A percentile compares a stretch with the other conserved stretches of the same genome.
These are phyloP conservation scores for Willisornis vidua DNA, from an alignment of 2,113 vertebrate species.

Conservation along the genomic window DNA sequence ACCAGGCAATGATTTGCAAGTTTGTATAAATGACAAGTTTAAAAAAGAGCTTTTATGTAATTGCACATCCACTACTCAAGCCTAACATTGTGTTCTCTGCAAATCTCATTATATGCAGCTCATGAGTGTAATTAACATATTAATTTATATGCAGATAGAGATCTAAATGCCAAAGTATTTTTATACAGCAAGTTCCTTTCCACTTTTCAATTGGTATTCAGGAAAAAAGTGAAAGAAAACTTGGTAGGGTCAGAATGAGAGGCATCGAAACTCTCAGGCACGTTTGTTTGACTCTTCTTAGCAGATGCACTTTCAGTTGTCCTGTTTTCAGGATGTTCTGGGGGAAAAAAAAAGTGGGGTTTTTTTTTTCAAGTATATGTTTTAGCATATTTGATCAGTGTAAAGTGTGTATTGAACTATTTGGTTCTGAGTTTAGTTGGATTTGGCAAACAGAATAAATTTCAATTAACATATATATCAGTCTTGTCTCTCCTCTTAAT, in stretches of 20 bases:
- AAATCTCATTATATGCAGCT: conserved; percentile 26
- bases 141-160: conserved; percentile 51
- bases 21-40: not conserved
- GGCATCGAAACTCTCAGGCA: not conserved
- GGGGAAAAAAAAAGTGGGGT: not conserved
- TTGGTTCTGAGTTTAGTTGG: not conserved
- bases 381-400: not conserved
- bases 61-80: not conserved
- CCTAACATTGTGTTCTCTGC: not conserved
- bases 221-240: conserved; percentile 10
- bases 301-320: not conserved
- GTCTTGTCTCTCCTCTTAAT: not conserved
- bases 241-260: not conserved
- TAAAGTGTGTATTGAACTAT: not conserved
- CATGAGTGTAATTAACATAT: conserved; percentile 48
- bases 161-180: conserved; percentile 57
- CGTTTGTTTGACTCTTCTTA: not conserved
- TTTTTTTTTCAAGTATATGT: not conserved
- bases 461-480: not conserved
- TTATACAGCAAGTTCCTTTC: conserved; percentile 30
- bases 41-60: not conserved
- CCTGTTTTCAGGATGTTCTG: not conserved
- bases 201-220: conserved; percentile 10
- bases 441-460: not conserved
- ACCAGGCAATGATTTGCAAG: not conserved